Percentiles rank a stretch among this genome's conserved stretches.
phyloP scores from a whole-genome alignment of 2,113 vertebrate species.

The Ceyx cyanopectus region DNA sequence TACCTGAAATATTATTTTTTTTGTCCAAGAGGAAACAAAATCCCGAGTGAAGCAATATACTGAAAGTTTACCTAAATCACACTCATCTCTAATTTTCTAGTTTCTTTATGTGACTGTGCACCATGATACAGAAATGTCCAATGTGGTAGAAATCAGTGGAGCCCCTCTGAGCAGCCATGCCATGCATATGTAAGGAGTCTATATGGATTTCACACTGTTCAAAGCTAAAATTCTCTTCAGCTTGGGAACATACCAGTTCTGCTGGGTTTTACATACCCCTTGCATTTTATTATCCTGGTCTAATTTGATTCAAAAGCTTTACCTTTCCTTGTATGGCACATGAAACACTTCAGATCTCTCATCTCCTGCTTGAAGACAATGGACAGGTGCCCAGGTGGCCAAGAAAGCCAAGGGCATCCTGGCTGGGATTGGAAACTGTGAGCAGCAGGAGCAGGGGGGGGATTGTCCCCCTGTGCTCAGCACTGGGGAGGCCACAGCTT shows the following conservation, averaged over 20 bases:
- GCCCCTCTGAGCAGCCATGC: background rate
- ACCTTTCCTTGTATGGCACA: background rate
- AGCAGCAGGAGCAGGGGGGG: too few species aligned
- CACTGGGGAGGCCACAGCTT: too few species aligned
- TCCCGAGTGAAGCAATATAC: background rate
- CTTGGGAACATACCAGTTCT: background rate
- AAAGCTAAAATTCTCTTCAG: background rate
- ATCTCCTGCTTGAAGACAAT: background rate
- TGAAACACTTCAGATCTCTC: background rate
- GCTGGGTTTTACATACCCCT: background rate
- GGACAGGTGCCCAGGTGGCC: background rate
- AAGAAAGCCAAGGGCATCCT: too few species aligned
- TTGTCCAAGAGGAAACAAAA: background rate
- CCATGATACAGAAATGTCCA: background rate
- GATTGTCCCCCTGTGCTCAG: too few species aligned
- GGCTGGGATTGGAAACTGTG: too few species aligned
- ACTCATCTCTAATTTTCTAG: background rate
- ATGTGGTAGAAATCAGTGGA: background rate
- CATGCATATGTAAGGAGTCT: background rate
- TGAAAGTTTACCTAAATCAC: background rate
- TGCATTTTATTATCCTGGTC: background rate
- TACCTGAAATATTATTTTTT: background rate
- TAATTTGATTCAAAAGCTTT: background rate
- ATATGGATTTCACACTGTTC: background rate
- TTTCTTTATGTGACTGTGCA: background rate